phyloP scores from a whole-genome alignment of 2,888 invertebrate species.

The Drosophila tripunctata region DNA sequence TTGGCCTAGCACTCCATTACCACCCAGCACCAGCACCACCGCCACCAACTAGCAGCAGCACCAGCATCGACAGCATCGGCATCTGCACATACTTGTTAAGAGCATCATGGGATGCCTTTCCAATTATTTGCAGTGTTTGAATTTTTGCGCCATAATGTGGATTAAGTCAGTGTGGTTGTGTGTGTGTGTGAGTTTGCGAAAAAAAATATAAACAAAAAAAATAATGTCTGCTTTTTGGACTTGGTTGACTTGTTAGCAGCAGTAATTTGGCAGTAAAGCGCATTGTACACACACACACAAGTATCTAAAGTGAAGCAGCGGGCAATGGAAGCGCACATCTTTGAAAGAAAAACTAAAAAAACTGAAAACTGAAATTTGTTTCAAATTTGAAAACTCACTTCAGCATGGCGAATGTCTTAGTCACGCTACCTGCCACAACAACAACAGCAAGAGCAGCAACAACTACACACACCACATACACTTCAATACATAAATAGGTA shows the following conservation, averaged over 20 bases:
- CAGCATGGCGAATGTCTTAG: constrained; percentile 75
- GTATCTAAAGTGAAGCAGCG: constrained; percentile 16
- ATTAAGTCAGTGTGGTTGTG: constrained; percentile 15
- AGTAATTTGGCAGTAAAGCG: constrained; percentile 50
- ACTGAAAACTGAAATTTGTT: constrained; percentile 66
- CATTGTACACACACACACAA: too few relatives aligned
- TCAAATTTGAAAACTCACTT: constrained; percentile 72
- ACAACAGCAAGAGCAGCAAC: constrained; percentile 25
- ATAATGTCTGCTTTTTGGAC: constrained; percentile 37
- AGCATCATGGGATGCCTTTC: constrained; percentile 62
- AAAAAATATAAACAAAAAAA: constrained; percentile 28
- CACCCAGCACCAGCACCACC: not conserved
- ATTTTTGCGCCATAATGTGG: constrained; percentile 61
- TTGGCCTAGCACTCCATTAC: not conserved
- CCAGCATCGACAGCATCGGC: constrained; percentile 9
- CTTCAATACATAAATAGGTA: constrained; percentile 7
- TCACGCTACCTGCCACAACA: constrained; percentile 70
- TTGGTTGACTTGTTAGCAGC: constrained; percentile 62
- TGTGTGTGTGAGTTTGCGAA: constrained; percentile 33
- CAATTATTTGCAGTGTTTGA: constrained; percentile 67
- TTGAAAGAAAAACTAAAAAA: constrained; percentile 34
- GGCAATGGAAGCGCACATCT: constrained; percentile 34
- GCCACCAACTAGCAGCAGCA: not conserved
- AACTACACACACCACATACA: constrained; percentile 17
- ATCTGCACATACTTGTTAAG: constrained; percentile 24